Evolutionary conservation across 2,888 invertebrate species (phyloP), one percentile per base, ranked within the genome.

Genomic region (Lycia hirtaria): DNA sequence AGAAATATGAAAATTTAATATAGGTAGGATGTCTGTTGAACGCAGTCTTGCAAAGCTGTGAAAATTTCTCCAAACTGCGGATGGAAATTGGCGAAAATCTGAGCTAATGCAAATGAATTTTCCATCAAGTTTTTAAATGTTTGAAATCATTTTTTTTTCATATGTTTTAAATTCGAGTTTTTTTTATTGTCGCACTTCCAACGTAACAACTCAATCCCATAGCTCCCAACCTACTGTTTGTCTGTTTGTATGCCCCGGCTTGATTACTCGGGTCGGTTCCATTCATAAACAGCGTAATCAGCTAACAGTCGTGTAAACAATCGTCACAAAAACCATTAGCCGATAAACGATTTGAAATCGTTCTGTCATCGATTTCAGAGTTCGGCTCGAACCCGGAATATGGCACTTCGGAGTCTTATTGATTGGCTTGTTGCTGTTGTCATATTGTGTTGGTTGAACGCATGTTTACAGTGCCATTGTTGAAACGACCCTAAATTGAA

Each of bases 301-400:
- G 64, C 64, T 57, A 44, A 64, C 64, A 71, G 70, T 73, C 62
- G 64, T 60, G 65, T 72, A 72, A 70, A 73, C 71, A 74, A 70
- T 78, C 72, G 69, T 69, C 68, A 67, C 69, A 66, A 72, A 75
- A 69, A 76, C 69, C 75, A 68, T 77, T 67, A 69, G 67, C 50
- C 62, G 67, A 65, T 66, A 67, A 69, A 66, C 64, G 63, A 58
- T 69, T 67, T 64, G 55, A 44, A 60, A 69, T 69, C 65, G 69
- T 61, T 60, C 60, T 64, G 60, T 67, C 65, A 69, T 69, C 65
- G 69, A 67, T 67, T 67, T 68, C 60, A 51, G 63, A 52, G 28
- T 47, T 57, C 45, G 17, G 17, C 37, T 41, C 24, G 33, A 32
- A 49, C 32, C 45, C 30, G 38, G 48, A 43, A 45, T 33, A 43